These are phyloP conservation scores for Tethya wilhelma DNA, from an alignment of 37 sponge, comb jelly and placozoan species.

Conservation along the genomic window DNA sequence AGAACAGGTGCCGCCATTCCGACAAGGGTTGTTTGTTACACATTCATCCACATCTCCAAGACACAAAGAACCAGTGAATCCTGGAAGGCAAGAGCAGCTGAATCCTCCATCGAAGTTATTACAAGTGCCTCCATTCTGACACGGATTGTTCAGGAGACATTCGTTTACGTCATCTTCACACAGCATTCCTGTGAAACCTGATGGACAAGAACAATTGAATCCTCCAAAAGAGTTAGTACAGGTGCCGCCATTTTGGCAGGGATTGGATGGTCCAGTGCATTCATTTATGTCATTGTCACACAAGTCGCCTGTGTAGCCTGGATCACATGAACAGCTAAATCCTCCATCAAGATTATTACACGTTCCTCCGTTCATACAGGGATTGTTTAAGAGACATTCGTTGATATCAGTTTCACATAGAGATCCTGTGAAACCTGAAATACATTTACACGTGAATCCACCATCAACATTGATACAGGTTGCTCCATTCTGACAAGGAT, in stretches of 20 bases:
- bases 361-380: constrained; percentile 61
- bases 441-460: constrained; percentile 50
- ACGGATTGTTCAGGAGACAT: constrained; percentile 21
- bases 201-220: constrained; percentile 54
- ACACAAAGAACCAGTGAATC: constrained; percentile 63
- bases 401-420: constrained; percentile 27
- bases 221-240: constrained; percentile 18
- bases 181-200: constrained; percentile 19
- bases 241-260: constrained; percentile 37
- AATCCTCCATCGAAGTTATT: background rate
- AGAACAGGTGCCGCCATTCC: constrained; percentile 49
- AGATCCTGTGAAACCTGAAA: constrained; percentile 59
- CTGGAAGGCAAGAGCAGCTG: constrained; percentile 55
- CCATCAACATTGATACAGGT: constrained; percentile 27
- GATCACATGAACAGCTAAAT: constrained; percentile 38
- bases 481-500: constrained; percentile 54
- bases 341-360: background rate
- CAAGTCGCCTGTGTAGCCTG: constrained; percentile 63
- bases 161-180: constrained; percentile 36
- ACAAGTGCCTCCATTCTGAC: constrained; percentile 48
- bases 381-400: background rate
- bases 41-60: constrained; percentile 56
- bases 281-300: constrained; percentile 60
- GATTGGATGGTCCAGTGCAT: constrained; percentile 22
- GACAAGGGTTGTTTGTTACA: constrained; percentile 22